Conservation (phyloP, 2,888 invertebrate genomes). For the Eumacrocentrus americanus region DNA sequence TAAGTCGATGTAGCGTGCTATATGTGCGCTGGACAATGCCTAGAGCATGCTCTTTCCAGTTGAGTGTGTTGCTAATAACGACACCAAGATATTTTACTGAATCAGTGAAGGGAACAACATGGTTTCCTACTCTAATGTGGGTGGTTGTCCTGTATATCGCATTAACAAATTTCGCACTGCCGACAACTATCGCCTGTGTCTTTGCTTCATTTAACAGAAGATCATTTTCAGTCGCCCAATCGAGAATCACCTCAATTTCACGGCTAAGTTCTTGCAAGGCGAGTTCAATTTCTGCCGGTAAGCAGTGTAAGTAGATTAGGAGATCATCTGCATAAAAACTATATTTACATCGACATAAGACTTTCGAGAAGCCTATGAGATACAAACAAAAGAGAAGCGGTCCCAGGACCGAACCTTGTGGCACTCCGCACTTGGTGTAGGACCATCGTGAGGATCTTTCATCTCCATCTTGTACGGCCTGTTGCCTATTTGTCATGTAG, state of each 20-base stretch:
- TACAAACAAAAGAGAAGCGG: constrained; percentile 21
- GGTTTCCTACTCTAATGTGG: not conserved
- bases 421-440: constrained; percentile 1
- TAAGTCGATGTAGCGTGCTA: not conserved
- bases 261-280: not conserved
- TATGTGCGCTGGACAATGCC: not conserved
- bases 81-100: not conserved
- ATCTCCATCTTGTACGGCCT: not conserved
- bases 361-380: constrained; percentile 5
- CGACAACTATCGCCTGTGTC: constrained; percentile 14
- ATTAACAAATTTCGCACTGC: constrained; percentile 1
- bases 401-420: constrained; percentile 23
- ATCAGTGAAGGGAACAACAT: not conserved
- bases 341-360: constrained; percentile 10
- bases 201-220: constrained; percentile 3
- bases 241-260: not conserved
- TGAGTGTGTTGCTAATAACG: not conserved
- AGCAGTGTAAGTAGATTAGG: constrained; percentile 13
- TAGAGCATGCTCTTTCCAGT: not conserved
- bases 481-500: constrained; percentile 9
- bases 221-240: constrained; percentile 1
- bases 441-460: not conserved
- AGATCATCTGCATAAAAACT: constrained; percentile 26
- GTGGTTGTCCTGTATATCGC: not conserved
- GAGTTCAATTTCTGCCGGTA: not conserved